Conservation (phyloP, 2,888 invertebrate species). For the Drosophila mettleri region DNA sequence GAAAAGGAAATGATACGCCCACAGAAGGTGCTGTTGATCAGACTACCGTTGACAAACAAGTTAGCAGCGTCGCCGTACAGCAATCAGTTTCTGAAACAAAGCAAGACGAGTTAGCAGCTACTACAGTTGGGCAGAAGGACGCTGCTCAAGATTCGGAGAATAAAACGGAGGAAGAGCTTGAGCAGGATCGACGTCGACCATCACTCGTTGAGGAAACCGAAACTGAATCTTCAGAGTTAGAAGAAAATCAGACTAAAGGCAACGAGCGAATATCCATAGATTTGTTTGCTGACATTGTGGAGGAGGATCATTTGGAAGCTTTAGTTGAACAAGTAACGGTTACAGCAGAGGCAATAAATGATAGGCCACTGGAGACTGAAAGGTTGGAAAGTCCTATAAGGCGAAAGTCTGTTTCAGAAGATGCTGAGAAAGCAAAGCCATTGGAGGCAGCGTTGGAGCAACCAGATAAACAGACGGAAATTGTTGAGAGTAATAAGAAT, state of each 20-base stretch:
- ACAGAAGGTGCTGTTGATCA: background rate
- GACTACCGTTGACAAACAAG: background rate
- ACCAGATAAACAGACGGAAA: background rate
- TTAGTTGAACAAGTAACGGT: background rate
- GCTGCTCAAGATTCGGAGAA: background rate
- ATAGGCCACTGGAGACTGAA: no score
- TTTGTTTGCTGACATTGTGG: background rate
- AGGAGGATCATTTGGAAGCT: background rate
- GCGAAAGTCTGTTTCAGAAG: constrained; percentile 5
- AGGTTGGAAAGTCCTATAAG: background rate
- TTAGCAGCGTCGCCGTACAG: background rate
- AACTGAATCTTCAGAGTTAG: background rate
- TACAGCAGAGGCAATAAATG: background rate
- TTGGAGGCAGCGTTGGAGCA: background rate
- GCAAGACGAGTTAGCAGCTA: background rate
- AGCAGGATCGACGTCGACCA: background rate
- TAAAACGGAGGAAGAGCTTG: background rate
- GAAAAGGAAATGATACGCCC: background rate
- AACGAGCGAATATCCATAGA: constrained; percentile 1
- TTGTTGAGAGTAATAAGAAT: background rate
- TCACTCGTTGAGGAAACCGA: background rate
- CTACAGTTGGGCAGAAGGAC: background rate
- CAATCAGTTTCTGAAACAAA: background rate
- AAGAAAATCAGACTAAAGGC: background rate
- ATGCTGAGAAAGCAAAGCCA: background rate